Conservation (phyloP, 2,113 vertebrate genomes). For the Elephas maximus region DNA sequence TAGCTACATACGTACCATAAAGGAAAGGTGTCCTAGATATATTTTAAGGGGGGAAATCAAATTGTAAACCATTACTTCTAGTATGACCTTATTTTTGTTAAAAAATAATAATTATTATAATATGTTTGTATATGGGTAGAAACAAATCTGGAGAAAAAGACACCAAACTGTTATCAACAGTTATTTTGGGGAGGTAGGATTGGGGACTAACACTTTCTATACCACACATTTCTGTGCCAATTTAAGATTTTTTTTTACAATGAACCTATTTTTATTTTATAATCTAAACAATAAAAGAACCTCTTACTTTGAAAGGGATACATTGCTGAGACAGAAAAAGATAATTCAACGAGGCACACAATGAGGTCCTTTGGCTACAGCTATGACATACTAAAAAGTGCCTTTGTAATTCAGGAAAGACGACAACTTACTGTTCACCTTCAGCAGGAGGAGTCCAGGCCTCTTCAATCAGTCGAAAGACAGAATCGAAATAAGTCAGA, state of each 20-base stretch:
- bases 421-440: constrained; percentile 95
- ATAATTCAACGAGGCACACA: not conserved
- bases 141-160: constrained; percentile 18
- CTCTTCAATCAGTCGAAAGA: constrained; percentile 96
- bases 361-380: constrained; percentile 21
- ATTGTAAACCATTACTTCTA: not conserved
- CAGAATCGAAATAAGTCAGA: constrained; percentile 96
- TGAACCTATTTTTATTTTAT: not conserved
- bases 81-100: not conserved
- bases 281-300: not conserved
- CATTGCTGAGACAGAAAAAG: not conserved
- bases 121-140: not conserved
- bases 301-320: constrained; percentile 42
- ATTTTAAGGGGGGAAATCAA: not conserved
- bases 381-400: not conserved
- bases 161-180: not conserved
- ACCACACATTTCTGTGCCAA: not conserved
- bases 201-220: not conserved
- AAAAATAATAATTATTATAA: not conserved
- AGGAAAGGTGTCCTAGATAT: not conserved
- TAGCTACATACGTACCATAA: not conserved
- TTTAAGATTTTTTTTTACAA: constrained; percentile 3
- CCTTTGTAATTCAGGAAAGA: constrained; percentile 37
- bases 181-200: not conserved
- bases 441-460: constrained; percentile 94